Evolutionary conservation across 2,113 vertebrate species (phyloP).

Genomic region (Clarias magur): DNA sequence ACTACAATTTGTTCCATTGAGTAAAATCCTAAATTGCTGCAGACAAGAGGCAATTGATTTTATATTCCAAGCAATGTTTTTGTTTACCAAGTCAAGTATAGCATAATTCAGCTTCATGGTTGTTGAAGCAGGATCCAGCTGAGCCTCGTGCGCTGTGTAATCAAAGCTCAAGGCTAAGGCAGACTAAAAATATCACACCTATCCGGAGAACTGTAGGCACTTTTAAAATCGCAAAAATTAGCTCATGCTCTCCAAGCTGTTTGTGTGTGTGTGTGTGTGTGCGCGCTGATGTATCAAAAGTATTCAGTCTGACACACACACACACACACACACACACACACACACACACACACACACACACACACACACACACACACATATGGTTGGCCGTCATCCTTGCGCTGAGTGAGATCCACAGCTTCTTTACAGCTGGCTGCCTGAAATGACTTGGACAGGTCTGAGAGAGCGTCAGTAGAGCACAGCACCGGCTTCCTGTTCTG

Average conservation of each 20-base stretch:
- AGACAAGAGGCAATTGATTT: slow-evolving; percentile 29
- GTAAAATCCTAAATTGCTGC: slow-evolving; percentile 13
- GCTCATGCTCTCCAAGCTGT: background rate
- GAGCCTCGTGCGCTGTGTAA: background rate
- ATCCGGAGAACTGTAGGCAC: slow-evolving; percentile 8
- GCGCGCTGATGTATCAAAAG: slow-evolving; percentile 17
- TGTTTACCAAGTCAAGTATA: slow-evolving; percentile 33
- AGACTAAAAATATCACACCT: background rate
- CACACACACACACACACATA: slow-evolving; percentile 6
- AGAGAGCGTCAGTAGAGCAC: slow-evolving; percentile 29
- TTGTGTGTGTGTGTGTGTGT: background rate
- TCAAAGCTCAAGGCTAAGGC: slow-evolving; percentile 10
- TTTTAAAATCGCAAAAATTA: background rate
- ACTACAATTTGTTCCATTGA: slow-evolving; percentile 31
- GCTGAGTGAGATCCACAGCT: background rate
- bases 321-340: slow-evolving; percentile 6
- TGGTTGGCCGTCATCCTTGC: background rate
- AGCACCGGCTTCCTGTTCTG: slow-evolving; percentile 14
- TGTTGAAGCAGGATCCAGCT: slow-evolving; percentile 12
- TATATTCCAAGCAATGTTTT: slow-evolving; percentile 33
- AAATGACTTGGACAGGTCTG: slow-evolving; percentile 24
- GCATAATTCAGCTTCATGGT: slow-evolving; percentile 26
- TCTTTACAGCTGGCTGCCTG: slow-evolving; percentile 28
- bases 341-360: slow-evolving; percentile 3
- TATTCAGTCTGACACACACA: slow-evolving; percentile 12